Evolutionary conservation across 2,888 invertebrate species (phyloP).

Genomic region (Petrophora chlorosata): DNA sequence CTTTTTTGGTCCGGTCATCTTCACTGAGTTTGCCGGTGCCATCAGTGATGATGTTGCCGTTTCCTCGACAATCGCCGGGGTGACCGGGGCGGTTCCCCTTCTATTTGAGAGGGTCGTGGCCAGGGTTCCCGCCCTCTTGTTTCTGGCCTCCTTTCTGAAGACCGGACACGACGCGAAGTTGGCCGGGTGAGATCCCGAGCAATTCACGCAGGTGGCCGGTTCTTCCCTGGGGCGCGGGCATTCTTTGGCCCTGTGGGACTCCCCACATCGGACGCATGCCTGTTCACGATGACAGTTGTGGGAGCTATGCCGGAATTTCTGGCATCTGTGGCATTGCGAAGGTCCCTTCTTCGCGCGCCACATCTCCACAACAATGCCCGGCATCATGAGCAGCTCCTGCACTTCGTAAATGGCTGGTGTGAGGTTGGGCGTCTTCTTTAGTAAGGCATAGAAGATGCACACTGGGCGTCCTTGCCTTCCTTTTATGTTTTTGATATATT

Average conservation of each 20-base stretch:
- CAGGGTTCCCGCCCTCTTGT: background rate
- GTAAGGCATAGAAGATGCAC: background rate
- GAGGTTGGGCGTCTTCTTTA: background rate
- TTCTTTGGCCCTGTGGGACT: background rate
- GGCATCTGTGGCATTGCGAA: background rate
- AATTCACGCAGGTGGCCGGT: background rate
- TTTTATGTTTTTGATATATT: background rate
- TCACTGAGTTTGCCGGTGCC: slow-evolving; percentile 1
- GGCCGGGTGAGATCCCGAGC: background rate
- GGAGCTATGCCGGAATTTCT: background rate
- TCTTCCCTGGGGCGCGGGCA: background rate
- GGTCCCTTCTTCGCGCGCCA: background rate
- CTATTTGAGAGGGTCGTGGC: background rate
- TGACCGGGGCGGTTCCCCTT: background rate
- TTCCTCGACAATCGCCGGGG: background rate
- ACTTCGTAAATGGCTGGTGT: background rate
- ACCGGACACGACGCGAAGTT: background rate
- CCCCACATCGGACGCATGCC: background rate
- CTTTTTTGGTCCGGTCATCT: background rate
- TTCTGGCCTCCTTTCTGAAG: background rate
- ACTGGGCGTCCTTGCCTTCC: background rate
- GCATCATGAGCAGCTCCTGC: background rate
- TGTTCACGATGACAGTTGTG: background rate
- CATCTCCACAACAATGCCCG: background rate
- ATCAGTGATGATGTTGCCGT: background rate